Base-by-base conservation (phyloP, 2,888 invertebrate genomes). In the Phyllotreta striolata region DNA sequence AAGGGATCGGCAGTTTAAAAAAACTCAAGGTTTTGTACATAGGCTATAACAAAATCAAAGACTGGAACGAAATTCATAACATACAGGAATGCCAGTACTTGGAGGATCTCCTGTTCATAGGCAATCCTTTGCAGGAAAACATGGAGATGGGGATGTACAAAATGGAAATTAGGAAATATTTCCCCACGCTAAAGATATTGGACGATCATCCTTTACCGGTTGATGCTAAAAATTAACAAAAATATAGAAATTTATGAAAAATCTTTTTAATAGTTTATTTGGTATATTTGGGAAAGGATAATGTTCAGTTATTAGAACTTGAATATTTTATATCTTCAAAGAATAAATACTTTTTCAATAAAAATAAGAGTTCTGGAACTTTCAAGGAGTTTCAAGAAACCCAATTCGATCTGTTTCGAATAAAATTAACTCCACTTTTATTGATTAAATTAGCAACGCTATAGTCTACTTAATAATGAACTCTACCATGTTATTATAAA, bases 11-110 rank as follows among this genome's bases (percentile, higher is more conserved):
- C 54, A 88, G 87, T 0, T 83, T 97, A 71, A 91, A 91, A 77
- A 93, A 89, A 61, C 80, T 97, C 0, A 91, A 88, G 78, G 92
- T 96, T 0, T 82, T 95, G 1, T 93, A 93, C 72, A 88, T 94
- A 84, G 89, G 91, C 14, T 91, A 93, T 72, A 95, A 95, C 77
- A 79, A 89, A 24, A 90, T 97, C 0, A 95, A 95, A 78, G 96
- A 96, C 69, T 94, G 94, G 95, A 85, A 66, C 60, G 55, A 67
- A 62, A 59, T 96, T 73, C 88, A 87, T 76, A 91, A 93, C 73
- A 81, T 96, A 2, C 88, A 87, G 82, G 89, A 91, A 66, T 81
- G 91, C 14, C 88, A 89, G 0, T 83, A 84, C 38, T 80, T 93
- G 1, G 87, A 91, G 78, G 95, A 97, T 72, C 83, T 97, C 0